phyloP scores from a whole-genome alignment of 1,140 invertebrate genomes.

The Nautilus pompilius region DNA sequence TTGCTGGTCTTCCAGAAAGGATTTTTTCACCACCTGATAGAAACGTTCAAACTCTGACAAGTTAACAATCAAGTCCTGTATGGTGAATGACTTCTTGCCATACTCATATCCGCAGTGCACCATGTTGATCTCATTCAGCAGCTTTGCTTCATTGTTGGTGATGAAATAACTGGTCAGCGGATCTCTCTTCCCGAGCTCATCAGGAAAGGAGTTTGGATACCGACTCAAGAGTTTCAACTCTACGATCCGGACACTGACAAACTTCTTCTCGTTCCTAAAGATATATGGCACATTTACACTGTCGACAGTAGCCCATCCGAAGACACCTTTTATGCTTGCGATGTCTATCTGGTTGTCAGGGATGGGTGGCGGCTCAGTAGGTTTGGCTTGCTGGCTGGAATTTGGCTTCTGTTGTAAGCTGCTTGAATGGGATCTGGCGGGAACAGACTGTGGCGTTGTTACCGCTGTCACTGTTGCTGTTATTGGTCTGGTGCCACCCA shows the following conservation, averaged over 20 bases:
- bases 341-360: slow-evolving; percentile 18
- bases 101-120: slow-evolving; percentile 89
- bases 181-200: slow-evolving; percentile 44
- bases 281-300: slow-evolving; percentile 85
- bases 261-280: slow-evolving; percentile 76
- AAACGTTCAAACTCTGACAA: slow-evolving; percentile 84
- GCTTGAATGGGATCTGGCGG: too few species aligned
- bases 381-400: too few species aligned
- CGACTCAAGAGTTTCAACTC: slow-evolving; percentile 63
- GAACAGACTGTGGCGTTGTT: too few species aligned
- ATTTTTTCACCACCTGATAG: slow-evolving; percentile 64
- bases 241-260: slow-evolving; percentile 86
- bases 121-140: slow-evolving; percentile 90
- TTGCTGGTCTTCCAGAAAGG: slow-evolving; percentile 66
- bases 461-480: too few species aligned
- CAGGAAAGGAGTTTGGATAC: slow-evolving; percentile 61
- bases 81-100: slow-evolving; percentile 83
- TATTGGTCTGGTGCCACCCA: too few species aligned
- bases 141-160: slow-evolving; percentile 81
- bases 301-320: slow-evolving; percentile 84
- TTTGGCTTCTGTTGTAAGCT: too few species aligned
- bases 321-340: slow-evolving; percentile 66
- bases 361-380: neutral
- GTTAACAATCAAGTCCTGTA: slow-evolving; percentile 84
- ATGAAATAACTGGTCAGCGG: slow-evolving; percentile 84